Evolutionary conservation across 2,888 invertebrate genomes (phyloP), one percentile per base, ranked within the genome.

Genomic region (Plebejus anna): DNA sequence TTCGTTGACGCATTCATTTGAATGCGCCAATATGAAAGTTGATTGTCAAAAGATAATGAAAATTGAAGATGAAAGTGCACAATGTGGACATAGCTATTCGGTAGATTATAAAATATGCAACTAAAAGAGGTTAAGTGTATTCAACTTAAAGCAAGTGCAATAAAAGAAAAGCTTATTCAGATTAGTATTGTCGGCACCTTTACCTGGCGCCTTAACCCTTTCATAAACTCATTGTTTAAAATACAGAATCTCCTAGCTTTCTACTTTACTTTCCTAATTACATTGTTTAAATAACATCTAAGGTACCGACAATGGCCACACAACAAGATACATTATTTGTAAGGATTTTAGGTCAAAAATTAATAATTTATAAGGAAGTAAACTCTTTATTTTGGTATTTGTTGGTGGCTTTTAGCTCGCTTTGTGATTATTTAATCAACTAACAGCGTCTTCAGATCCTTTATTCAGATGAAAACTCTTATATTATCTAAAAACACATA

Each of bases 161-260:
- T 59, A 7, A 22, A 9, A 32, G 32, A 66, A 32, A 32, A 66
- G 7, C 4, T 16, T 66, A 66, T 66, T 66, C 16, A 66, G 32
- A 36, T 66, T 5, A 66, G 66, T 61, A 61, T 28, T 61, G 61
- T 36, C 66, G 36, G 16, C 5, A 3, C 2, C 28, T 61, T 32
- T 66, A 66, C 66, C 66, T 66, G 66, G 66, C 66, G 66, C 66
- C 66, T 36, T 32, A 66, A 66, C 66, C 66, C 32, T 32, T 66
- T 66, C 32, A 61, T 61, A 59, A 59, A 59, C 28, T 22, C 32
- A 66, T 66, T 66, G 66, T 66, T 32, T 3, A 5, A 66, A 1
- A 5, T 0, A 57, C 59, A 59, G 7, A 7, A 59, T 36, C 5
- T 66, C 36, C 22, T 9, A 32, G 32, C 16, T 66, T 66, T 66